Evolutionary conservation across 23 tunicate species (phyloP), one percentile per base, ranked within the genome.

Genomic region (Ascidia mentula): DNA sequence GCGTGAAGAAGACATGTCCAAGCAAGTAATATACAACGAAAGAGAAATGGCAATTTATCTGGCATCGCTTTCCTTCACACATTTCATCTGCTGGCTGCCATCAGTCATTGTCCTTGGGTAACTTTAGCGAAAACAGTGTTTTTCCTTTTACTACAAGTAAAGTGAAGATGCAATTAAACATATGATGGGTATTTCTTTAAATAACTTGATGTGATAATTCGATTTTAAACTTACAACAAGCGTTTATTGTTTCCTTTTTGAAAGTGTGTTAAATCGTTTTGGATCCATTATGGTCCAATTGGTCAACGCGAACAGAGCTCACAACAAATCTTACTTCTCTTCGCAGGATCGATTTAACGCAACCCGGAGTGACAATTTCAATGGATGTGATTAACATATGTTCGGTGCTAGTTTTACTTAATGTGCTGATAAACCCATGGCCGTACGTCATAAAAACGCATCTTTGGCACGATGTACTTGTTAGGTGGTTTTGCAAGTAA

Each of bases 401-500:
- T 40, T 77, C 80, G 38, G 20, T 77, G 32, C 80, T 69, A 4
- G 69, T 38, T 6, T 31, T 77, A 20, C 80, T 77, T 18, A 77
- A 77, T 46, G 31, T 69, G 30, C 42, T 77, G 28, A 77, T 77
- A 2, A 77, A 77, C 69, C 80, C 80, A 7, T 77, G 80, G 80
- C 28, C 45, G 32, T 77, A 77, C 37, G 80, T 69, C 8, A 77
- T 77, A 7, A 77, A 77, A 26, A 69, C 45, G 6, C 46, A 77
- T 15, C 45, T 69, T 12, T 77, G 80, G n/a, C 37, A 69, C 28
- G 45, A 33, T 2, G 69, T 46, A 5, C 13, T 77, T 0, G 69
- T 46, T 1, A 26, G 45, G 32, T 42, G 37, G 80, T 46, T 77
- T 32, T 77, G 80, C 69, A 42, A 46, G 80, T 70, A 70, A 35